Evolutionary conservation across 2,113 vertebrate genomes (phyloP).

Genomic region (Myrmophylax atrothorax): DNA sequence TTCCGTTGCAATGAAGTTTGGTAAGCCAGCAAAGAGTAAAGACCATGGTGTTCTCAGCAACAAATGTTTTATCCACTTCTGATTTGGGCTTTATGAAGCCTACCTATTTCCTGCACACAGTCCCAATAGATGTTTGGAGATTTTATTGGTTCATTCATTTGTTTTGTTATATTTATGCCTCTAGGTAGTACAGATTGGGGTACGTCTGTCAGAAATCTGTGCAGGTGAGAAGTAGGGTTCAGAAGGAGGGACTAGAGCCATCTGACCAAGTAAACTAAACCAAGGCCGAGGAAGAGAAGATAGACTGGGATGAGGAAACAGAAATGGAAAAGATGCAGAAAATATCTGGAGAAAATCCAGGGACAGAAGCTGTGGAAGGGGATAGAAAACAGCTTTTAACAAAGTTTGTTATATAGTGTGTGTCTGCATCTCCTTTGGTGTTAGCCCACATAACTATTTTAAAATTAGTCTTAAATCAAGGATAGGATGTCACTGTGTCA

Average conservation of each 20-base stretch:
- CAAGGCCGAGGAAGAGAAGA: not conserved
- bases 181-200: not conserved
- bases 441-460: not conserved
- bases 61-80: not conserved
- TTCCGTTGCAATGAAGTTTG: not conserved
- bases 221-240: not conserved
- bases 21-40: not conserved
- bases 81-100: not conserved
- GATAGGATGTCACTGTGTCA: not conserved
- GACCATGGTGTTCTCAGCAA: not conserved
- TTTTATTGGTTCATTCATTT: not conserved
- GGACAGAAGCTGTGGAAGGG: not conserved
- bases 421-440: not conserved
- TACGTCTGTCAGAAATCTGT: fast-evolving
- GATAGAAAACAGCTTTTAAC: not conserved
- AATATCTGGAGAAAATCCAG: not conserved
- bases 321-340: not conserved
- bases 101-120: not conserved
- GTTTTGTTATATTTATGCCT: not conserved
- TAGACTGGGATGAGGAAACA: not conserved
- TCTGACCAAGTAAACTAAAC: not conserved
- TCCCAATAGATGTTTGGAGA: not conserved
- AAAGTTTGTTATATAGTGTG: not conserved
- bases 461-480: not conserved
- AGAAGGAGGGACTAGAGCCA: not conserved